Evolutionary conservation across 2,888 invertebrate species (phyloP), one percentile per base, ranked within the genome.

Genomic region (Macrosiphum euphorbiae): DNA sequence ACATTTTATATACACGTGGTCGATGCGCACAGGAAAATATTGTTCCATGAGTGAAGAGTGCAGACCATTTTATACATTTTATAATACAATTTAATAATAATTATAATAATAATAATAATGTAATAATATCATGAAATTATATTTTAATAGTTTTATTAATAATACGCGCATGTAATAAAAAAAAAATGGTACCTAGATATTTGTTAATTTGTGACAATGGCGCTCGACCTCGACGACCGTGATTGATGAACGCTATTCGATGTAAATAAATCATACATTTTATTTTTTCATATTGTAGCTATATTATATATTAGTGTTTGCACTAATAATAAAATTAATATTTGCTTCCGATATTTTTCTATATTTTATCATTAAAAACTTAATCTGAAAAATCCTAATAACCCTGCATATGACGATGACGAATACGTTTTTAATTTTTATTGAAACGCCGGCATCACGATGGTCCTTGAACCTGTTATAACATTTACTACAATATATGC

Each of bases 191-290:
- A 47, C 47, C 47, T 47, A 47, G 47, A 11, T 47, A 78, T 58
- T 58, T 47, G n/a, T 86, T 85, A 58, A 91, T 86, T 85, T 86
- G 35, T 55, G 84, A 85, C 91, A 91, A 86, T 86, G 86, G 24
- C 5, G 13, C 26, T 0, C 85, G 85, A 91, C 91, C 86, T 91
- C 91, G 86, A 44, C 91, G 86, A 44, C 86, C 58, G 86, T 91
- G 91, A 91, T 91, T 91, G 58, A 91, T 91, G 91, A 58, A 85
- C 41, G 35, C 13, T 89, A 58, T 58, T 55, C 44, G 89, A 89
- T 55, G 89, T 78, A 78, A 20, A 78, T 78, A 78, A 67, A 67
- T n/a, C n/a, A 78, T 35, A 35, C 35, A 78, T 78, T 35, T 78
- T 78, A 78, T 78, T 20, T 20, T 78, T 20, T 20, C 35, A 41